Evolutionary conservation across 2,888 invertebrate species (phyloP).

Genomic region (Sicus ferrugineus): DNA sequence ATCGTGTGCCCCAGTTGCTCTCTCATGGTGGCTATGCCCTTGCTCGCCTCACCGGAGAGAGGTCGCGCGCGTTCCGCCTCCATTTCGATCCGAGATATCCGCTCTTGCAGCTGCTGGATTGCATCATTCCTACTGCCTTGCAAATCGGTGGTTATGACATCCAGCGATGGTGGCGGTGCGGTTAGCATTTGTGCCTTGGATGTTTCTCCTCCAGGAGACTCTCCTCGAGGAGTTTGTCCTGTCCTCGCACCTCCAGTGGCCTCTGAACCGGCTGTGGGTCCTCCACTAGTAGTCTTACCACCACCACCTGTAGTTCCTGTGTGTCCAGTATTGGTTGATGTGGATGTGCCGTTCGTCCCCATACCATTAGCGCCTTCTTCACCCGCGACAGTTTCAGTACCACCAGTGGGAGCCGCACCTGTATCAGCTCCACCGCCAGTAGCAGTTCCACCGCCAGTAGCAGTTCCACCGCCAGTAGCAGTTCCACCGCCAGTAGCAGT

Average conservation of each 20-base stretch:
- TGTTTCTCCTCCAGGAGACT: neutral
- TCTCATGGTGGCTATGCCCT: slow-evolving; percentile 42
- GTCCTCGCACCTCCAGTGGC: neutral
- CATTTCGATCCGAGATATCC: neutral
- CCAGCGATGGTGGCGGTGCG: too few species aligned
- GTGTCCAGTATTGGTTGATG: neutral
- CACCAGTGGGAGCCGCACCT: slow-evolving; percentile 8
- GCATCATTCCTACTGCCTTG: neutral
- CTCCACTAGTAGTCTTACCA: neutral
- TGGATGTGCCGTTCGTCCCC: neutral
- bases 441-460: slow-evolving; percentile 49
- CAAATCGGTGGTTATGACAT: neutral
- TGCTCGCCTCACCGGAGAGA: neutral
- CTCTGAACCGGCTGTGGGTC: neutral
- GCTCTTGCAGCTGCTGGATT: neutral
- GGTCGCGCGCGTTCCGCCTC: slow-evolving; percentile 23
- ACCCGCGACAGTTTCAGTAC: neutral
- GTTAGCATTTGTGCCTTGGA: neutral
- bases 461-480: slow-evolving; percentile 31
- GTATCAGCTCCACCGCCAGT: slow-evolving; percentile 42
- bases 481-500: neutral
- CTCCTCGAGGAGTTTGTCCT: neutral
- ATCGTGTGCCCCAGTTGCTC: slow-evolving; percentile 51
- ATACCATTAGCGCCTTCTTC: too few species aligned
- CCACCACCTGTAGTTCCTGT: neutral